phyloP scores from a whole-genome alignment of 1,140 invertebrate genomes.

The Drosophila athabasca region DNA sequence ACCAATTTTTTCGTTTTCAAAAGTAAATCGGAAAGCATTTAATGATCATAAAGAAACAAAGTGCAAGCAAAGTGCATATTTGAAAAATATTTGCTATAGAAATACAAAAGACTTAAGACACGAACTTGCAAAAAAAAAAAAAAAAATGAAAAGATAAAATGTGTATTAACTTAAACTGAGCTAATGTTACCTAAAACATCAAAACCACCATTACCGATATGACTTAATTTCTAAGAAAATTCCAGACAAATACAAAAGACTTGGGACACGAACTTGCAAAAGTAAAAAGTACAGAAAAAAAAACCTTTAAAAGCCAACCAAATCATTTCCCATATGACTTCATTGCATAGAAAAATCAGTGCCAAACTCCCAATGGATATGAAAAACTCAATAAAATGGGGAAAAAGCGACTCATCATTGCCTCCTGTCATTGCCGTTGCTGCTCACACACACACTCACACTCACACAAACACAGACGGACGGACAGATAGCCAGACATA shows the following conservation, averaged over 20 bases:
- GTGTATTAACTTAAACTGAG: too few species aligned
- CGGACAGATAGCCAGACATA: slow-evolving; percentile 1
- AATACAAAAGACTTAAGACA: slow-evolving; percentile 8
- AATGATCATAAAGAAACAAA: too few species aligned
- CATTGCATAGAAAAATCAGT: slow-evolving; percentile 6
- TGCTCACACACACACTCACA: background rate
- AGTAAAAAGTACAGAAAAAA: slow-evolving; percentile 10
- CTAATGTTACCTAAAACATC: too few species aligned
- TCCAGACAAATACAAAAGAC: slow-evolving; percentile 26
- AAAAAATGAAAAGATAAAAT: too few species aligned
- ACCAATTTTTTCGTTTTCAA: too few species aligned
- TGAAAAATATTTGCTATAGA: background rate
- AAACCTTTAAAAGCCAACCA: too few species aligned
- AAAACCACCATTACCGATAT: slow-evolving; percentile 10
- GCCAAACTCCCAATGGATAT: background rate
- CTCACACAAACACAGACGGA: background rate
- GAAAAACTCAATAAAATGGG: slow-evolving; percentile 16
- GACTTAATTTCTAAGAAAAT: slow-evolving; percentile 47
- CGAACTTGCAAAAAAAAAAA: too few species aligned
- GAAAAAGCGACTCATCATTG: slow-evolving; percentile 9
- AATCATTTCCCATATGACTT: too few species aligned
- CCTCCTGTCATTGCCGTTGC: slow-evolving; percentile 1
- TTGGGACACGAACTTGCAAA: slow-evolving; percentile 37
- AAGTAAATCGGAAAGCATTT: too few species aligned
- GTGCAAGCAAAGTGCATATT: background rate